Conservation (phyloP, 2,113 vertebrate genomes). For the Emberiza fucata region DNA sequence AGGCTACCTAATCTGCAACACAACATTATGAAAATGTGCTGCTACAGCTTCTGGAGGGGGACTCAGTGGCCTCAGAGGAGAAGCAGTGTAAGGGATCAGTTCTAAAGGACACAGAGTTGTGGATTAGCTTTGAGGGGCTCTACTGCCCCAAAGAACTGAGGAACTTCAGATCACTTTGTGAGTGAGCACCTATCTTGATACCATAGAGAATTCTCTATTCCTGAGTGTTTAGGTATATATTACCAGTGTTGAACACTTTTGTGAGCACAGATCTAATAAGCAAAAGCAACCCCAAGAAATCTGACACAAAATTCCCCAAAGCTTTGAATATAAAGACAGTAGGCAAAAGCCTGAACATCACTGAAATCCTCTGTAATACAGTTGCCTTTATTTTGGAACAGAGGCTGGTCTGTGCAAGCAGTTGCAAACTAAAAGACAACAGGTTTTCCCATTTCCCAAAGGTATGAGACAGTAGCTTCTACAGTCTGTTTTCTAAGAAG, state of each 20-base stretch:
- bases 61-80: background rate
- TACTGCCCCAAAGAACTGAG: background rate
- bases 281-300: background rate
- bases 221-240: background rate
- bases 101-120: background rate
- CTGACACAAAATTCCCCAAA: background rate
- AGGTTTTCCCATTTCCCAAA: background rate
- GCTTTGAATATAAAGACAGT: background rate
- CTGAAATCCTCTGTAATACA: background rate
- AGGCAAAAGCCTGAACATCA: background rate
- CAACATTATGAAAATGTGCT: background rate
- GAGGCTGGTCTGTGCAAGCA: background rate
- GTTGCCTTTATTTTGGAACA: background rate
- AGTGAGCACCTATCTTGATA: background rate
- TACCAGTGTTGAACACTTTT: background rate
- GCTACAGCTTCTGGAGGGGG: background rate
- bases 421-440: background rate
- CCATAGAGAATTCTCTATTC: background rate
- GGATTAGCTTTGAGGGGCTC: background rate
- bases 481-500: background rate
- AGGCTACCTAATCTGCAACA: background rate
- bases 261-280: background rate
- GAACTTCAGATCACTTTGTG: background rate
- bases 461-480: background rate
- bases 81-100: background rate